A percentile compares a stretch with the other conserved stretches of the same genome.
Evolutionary conservation across 2,888 invertebrate genomes (phyloP).

Genomic region (Fabriciana adippe): DNA sequence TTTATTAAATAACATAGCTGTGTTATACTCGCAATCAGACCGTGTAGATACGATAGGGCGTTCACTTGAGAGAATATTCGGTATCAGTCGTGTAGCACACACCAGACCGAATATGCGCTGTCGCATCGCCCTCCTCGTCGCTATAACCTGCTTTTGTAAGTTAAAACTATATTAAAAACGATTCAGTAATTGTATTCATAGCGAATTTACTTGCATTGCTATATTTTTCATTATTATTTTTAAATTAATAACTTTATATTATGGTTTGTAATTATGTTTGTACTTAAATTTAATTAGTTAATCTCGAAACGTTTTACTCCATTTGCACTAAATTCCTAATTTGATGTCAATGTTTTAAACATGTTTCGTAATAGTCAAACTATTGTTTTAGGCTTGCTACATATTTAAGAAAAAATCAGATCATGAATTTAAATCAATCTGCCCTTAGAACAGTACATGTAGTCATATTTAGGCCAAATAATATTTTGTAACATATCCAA

Average conservation of each 20-base stretch:
- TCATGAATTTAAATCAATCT: too few relatives aligned
- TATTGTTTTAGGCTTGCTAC: too few relatives aligned
- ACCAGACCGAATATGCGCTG: constrained; percentile 44
- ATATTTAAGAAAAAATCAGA: too few relatives aligned
- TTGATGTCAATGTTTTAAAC: too few relatives aligned
- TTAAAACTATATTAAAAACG: neutral
- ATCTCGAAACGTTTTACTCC: too few relatives aligned
- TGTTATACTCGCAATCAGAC: neutral
- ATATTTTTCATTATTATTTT: neutral
- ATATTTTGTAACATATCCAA: too few relatives aligned
- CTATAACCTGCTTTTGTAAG: constrained; percentile 10
- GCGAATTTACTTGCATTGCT: neutral
- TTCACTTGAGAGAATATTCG: constrained; percentile 64
- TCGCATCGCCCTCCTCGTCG: constrained; percentile 43
- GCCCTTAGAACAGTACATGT: too few relatives aligned
- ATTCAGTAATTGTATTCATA: neutral
- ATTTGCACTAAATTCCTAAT: too few relatives aligned
- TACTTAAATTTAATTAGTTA: too few relatives aligned
- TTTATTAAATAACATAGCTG: neutral
- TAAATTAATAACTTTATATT: neutral
- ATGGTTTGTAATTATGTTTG: neutral
- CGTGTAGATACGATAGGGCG: constrained; percentile 46
- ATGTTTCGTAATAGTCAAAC: too few relatives aligned
- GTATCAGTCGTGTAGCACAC: constrained; percentile 44
- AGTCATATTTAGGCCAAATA: too few relatives aligned